Evolutionary conservation across 2,888 invertebrate species (phyloP), one percentile per base, ranked within the genome.

Genomic region (Sesia bembeciformis): DNA sequence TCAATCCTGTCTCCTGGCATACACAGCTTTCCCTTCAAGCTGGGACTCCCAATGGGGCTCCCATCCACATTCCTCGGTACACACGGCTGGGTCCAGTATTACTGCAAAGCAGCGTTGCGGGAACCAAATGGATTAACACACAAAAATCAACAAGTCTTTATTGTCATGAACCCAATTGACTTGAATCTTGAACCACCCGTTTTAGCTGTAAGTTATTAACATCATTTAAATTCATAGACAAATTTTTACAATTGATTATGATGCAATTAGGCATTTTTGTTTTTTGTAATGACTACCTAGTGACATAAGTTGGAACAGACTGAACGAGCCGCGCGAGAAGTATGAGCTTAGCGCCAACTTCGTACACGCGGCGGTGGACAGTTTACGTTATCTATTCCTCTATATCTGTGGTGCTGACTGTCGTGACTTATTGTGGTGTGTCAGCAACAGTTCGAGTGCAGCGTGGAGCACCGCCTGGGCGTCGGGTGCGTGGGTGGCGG

Each of bases 71-170:
- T 97, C 82, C 90, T 97, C 8, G 97, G 97, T 41, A 96, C 97
- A 61, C 96, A 97, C 70, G 97, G 97, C 52, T 97, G 97, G 97
- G 97, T 97, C 52, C 97, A 97, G 81, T 97, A 97, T 83, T 97
- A 93, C 76, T 97, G 97, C 74, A 97, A 97, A 79, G 96, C 97
- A 38, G 97, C 97, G 0, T 86, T 97, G 23, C 89, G 96, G 52
- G 97, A 97, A 70, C 96, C 97, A 4, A 94, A 94, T 62, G 97
- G 97, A 0, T 87, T 97, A 43, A 96, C 96, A 4, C 97, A 97
- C 76, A 97, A 97, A 81, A 97, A 97, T 78, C 97, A 97, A 79
- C 97, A 97, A 85, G 97, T 97, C n/a, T 97, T 97, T 81, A 97
- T 97, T 69, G 97, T 97, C 3, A 97, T 97, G 97, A 97, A 96